Evolutionary conservation across 2,888 invertebrate genomes (phyloP).

Genomic region (Merodon equestris): DNA sequence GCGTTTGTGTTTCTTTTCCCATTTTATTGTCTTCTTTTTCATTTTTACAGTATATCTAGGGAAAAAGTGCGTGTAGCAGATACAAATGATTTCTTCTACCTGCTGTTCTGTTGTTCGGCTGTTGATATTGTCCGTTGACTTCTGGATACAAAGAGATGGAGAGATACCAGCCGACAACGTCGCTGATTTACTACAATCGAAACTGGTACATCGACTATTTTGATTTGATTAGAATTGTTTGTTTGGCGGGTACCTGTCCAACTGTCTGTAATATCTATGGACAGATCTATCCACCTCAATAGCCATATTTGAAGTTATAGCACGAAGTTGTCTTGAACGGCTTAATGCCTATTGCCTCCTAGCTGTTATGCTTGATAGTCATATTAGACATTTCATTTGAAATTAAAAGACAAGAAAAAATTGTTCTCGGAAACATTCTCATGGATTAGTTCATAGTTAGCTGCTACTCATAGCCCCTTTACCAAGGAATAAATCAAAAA

Average conservation of each 20-base stretch:
- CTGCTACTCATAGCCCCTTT: background rate
- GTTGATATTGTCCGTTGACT: slow-evolving; percentile 51
- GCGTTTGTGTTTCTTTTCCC: slow-evolving; percentile 32
- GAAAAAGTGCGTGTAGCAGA: slow-evolving; percentile 34
- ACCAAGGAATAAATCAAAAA: slow-evolving; percentile 11
- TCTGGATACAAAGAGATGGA: slow-evolving; percentile 57
- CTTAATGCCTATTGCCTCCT: slow-evolving; percentile 25
- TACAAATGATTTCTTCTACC: slow-evolving; percentile 54
- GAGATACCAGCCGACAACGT: slow-evolving; percentile 37
- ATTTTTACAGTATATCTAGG: slow-evolving; percentile 12
- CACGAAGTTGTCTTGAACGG: slow-evolving; percentile 13
- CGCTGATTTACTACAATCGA: slow-evolving; percentile 45
- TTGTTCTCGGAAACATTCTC: slow-evolving; percentile 54
- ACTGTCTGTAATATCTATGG: slow-evolving; percentile 48
- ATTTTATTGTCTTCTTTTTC: slow-evolving; percentile 22
- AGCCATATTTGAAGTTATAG: slow-evolving; percentile 64
- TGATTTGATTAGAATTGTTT: slow-evolving; percentile 60
- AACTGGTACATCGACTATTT: slow-evolving; percentile 65
- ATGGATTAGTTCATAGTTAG: slow-evolving; percentile 34
- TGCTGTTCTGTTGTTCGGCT: slow-evolving; percentile 41
- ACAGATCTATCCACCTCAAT: slow-evolving; percentile 62
- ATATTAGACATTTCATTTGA: slow-evolving; percentile 27
- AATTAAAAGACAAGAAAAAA: slow-evolving; percentile 52
- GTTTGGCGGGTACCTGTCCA: slow-evolving; percentile 47
- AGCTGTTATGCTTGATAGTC: background rate